phyloP scores from a whole-genome alignment of 2,888 invertebrate species.

The Sinotaia quadrata region DNA sequence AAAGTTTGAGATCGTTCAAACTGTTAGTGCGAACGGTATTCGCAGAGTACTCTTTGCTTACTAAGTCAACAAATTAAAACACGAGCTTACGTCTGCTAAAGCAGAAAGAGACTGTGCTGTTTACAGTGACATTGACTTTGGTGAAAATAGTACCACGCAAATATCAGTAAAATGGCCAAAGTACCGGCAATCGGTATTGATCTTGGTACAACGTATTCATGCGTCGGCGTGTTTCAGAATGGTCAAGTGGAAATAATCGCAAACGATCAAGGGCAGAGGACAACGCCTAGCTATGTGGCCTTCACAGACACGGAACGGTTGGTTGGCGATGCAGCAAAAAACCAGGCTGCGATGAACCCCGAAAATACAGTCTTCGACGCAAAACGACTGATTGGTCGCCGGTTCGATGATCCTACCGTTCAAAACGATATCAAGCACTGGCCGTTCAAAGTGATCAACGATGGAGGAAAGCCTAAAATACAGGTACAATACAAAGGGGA shows the following conservation, averaged over 20 bases:
- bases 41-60: too few species aligned
- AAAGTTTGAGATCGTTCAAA: too few species aligned
- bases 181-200: constrained; percentile 85
- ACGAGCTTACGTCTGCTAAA: too few species aligned
- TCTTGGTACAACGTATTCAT: constrained; percentile 87
- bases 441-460: constrained; percentile 57
- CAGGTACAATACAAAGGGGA: constrained; percentile 81
- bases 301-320: constrained; percentile 77
- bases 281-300: constrained; percentile 83
- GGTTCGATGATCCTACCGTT: constrained; percentile 53
- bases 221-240: constrained; percentile 73
- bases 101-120: too few species aligned
- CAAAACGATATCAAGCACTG: constrained; percentile 61
- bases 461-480: constrained; percentile 62
- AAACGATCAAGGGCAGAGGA: constrained; percentile 79
- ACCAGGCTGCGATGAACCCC: constrained; percentile 79
- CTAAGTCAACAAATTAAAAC: too few species aligned
- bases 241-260: constrained; percentile 75
- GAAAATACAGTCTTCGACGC: constrained; percentile 79
- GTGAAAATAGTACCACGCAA: too few species aligned
- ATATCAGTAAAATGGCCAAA: constrained; percentile 28
- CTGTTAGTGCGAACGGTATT: too few species aligned
- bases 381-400: constrained; percentile 63
- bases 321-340: constrained; percentile 74
- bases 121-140: too few species aligned